Base-by-base conservation (phyloP, 2,888 invertebrate species). In the Galeopsomyia nigrocyanea region DNA sequence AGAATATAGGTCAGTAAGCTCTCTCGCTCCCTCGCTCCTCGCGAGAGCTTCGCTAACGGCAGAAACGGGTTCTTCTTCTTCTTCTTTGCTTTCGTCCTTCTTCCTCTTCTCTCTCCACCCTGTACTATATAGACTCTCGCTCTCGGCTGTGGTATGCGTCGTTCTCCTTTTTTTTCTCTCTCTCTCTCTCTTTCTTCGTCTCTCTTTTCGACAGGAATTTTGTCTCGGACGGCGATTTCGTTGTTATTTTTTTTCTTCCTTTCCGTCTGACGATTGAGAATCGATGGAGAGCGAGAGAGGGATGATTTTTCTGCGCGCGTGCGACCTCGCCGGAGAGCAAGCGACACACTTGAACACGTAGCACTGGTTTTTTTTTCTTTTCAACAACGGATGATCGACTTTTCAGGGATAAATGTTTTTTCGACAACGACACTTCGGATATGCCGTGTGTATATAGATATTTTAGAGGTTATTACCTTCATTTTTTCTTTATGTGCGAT, bases 1-100 rank as follows among this genome's bases (percentile, higher is more conserved):
- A 64, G 65, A 39, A 39, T 39, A 39, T 39, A 39, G 39, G 39
- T 39, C 39, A 39, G 39, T 39, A 39, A 39, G 60, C 49, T 69
- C 61, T 39, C 22, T 62, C 22, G 14, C 53, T 61, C 53, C 26
- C 26, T 61, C 53, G 3, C 26, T 26, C 26, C 26, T 7, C 10
- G 39, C 39, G 39, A 39, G 26, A 77, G 77, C 79, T 80, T 78
- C 79, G 79, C 82, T 83, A 83, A 84, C 81, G 82, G 82, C 82
- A 82, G 39, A 83, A 85, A 85, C 85, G 82, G 80, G 86, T 85
- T 85, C 85, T 81, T 78, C 71, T 77, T 75, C 68, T 71, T 68
- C 71, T 74, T 76, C 71, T 70, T 74, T 76, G 64, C 71, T 66
- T 73, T 68, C 68, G 71, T 68, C 55, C 70, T 57, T 21, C 50